Base-by-base conservation (phyloP, 2,797 vertebrate species). In the Alosa sapidissima region DNA sequence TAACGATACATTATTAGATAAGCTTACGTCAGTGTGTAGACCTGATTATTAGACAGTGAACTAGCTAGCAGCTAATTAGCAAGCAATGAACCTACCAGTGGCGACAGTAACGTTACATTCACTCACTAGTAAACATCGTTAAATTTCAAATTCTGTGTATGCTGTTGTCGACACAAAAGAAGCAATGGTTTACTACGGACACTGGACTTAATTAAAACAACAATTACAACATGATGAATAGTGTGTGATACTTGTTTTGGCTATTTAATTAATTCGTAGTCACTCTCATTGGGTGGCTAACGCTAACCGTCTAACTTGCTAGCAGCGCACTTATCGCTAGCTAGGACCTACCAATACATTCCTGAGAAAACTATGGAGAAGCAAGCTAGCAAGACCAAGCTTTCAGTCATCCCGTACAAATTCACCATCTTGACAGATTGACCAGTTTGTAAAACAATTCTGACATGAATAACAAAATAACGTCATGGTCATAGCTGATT, bases 21-120 rank as follows among this genome's bases (percentile, higher is more conserved):
- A 5, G 14, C 41, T 21, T 19, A 16, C 16, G 41, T 16, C 41
- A 72, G 14, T 19, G 41, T 45, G 72, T 21, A 36, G 41, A 78
- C 72, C 36, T 78, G 36, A 45, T 47, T 45, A 45, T 47, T 45
- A 47, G 5, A 36, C 72, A 45, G 3, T 78, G 36, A 78, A 78
- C 36, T 78, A 78, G 72, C 72, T 75, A 41, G 68, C 68, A 45
- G 68, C 68, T 78, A 47, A 78, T 78, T 78, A 78, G 72, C 72
- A 47, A 78, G 72, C 16, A 47, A 45, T 45, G 41, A 21, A 47
- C 41, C 60, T 28, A 28, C 7, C 41, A 47, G 72, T 45, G 16
- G 41, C 19, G 72, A 47, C 5, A 78, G 16, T 72, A 14, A 33
- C 14, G 36, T 72, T 60, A 28, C 60, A 33, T 10, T 45, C 14